Evolutionary conservation across 2,113 vertebrate species (phyloP).

Genomic region (Nibea coibor): DNA sequence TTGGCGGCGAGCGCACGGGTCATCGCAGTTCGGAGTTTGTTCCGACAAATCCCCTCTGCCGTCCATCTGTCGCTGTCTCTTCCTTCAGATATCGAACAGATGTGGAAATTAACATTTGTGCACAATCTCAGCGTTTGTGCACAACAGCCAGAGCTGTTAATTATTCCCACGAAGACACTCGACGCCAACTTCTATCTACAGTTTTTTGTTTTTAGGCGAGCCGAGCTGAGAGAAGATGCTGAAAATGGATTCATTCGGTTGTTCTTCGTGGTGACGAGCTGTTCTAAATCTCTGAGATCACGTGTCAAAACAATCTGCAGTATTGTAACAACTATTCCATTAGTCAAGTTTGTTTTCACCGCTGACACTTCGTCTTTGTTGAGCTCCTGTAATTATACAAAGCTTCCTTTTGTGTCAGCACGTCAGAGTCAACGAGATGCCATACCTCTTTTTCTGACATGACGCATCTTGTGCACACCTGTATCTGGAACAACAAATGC

Average conservation of each 20-base stretch:
- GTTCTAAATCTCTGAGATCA: background rate
- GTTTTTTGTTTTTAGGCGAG: background rate
- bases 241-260: too few species aligned
- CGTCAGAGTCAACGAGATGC: conserved; percentile 1
- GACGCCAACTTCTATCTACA: conserved; percentile 16
- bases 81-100: conserved; percentile 54
- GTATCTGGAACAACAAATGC: background rate
- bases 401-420: background rate
- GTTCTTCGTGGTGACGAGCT: background rate
- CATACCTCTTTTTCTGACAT: conserved; percentile 9
- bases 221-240: background rate
- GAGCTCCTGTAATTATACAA: conserved; percentile 5
- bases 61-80: conserved; percentile 57
- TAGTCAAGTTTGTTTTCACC: background rate
- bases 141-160: conserved; percentile 53
- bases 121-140: conserved; percentile 45
- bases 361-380: background rate
- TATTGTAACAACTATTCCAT: background rate
- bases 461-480: background rate
- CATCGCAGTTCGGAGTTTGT: conserved; percentile 26
- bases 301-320: background rate
- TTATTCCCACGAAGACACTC: conserved; percentile 49
- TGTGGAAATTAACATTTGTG: conserved; percentile 65
- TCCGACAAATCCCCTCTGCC: conserved; percentile 47
- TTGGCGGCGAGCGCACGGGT: conserved; percentile 39